Percentiles rank a stretch among this genome's conserved stretches.
phyloP scores from a whole-genome alignment of 2,888 invertebrate genomes.

The Drosophila villosipedis region DNA sequence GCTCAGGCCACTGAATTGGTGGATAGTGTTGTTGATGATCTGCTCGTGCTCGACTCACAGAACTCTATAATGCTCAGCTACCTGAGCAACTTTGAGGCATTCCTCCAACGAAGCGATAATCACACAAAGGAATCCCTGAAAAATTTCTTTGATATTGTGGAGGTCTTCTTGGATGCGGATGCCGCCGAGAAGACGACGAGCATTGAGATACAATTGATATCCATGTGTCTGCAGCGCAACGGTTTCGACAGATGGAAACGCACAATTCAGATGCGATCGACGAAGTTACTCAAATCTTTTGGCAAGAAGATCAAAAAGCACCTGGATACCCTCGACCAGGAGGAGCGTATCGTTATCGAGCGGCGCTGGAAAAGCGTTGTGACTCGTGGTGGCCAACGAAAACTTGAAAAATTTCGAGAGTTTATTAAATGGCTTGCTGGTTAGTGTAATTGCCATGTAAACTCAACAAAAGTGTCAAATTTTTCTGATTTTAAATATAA shows the following conservation, averaged over 20 bases:
- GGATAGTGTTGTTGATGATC: slow-evolving; percentile 63
- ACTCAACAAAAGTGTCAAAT: neutral
- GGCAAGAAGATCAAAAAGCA: slow-evolving; percentile 39
- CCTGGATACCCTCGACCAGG: slow-evolving; percentile 49
- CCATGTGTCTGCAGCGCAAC: slow-evolving; percentile 63
- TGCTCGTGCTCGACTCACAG: slow-evolving; percentile 62
- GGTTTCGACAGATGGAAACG: slow-evolving; percentile 73
- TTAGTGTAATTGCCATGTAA: neutral
- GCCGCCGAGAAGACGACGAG: slow-evolving; percentile 44
- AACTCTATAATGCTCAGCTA: slow-evolving; percentile 50
- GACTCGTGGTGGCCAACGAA: slow-evolving; percentile 47
- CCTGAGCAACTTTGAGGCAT: slow-evolving; percentile 51
- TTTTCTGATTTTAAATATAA: neutral
- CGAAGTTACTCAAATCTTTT: slow-evolving; percentile 53
- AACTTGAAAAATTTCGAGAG: slow-evolving; percentile 52
- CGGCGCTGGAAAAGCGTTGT: slow-evolving; percentile 44
- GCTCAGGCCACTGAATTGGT: slow-evolving; percentile 55
- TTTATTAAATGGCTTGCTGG: slow-evolving; percentile 58
- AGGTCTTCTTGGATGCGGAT: slow-evolving; percentile 54
- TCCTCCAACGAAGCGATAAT: slow-evolving; percentile 34
- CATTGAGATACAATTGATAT: slow-evolving; percentile 64
- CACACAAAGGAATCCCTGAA: slow-evolving; percentile 44
- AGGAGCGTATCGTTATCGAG: slow-evolving; percentile 49
- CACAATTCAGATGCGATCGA: slow-evolving; percentile 51
- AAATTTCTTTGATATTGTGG: slow-evolving; percentile 53